Evolutionary conservation across 2,888 invertebrate genomes (phyloP), one percentile per base, ranked within the genome.

Genomic region (Heteromyza rotundicornis): DNA sequence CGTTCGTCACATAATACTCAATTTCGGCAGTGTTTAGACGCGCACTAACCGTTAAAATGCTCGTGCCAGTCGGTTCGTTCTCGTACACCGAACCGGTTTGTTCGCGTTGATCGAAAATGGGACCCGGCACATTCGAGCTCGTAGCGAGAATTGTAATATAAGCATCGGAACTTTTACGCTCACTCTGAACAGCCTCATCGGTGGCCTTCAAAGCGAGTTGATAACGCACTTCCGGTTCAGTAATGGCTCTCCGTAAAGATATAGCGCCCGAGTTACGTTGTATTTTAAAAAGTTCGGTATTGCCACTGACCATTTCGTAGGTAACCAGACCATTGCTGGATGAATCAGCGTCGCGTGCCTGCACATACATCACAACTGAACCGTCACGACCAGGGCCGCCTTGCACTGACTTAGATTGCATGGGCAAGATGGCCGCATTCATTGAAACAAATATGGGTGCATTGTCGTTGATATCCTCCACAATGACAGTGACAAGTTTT

Each of bases 381-480:
- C 89, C 88, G 63, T 86, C 86, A 66, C 88, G 86, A 8, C 86
- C 86, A 32, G 85, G 82, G 0, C 59, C 63, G 2, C 61, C 57
- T 10, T 68, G 66, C 0, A 64, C 57, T 7, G 67, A 68, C 36
- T 69, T 51, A 23, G 57, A 55, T 0, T 52, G 49, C 47, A 62
- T 61, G 54, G 90, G 90, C 50, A 95, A 84, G n/a, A 95, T 87
- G 0, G 94, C 95, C 0, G 95, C 92, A 73, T 94, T 94, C 93
- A 95, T 94, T 52, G 94, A 95, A 1, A 93, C 91, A 79, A 96
- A 96, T 19, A 91, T 86, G 1, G 96, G 96, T 5, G 94, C 92
- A 81, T 96, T 95, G 81, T 97, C 96, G 80, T 96, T 96, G 64
- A 95, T 89, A 80, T 96, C 96, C 81, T 95, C 94, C 5, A 96